A percentile compares a stretch with the other conserved stretches of the same genome.
These are phyloP conservation scores for Chesias legatella DNA, from an alignment of 2,888 invertebrate genomes.

Conservation along the genomic window DNA sequence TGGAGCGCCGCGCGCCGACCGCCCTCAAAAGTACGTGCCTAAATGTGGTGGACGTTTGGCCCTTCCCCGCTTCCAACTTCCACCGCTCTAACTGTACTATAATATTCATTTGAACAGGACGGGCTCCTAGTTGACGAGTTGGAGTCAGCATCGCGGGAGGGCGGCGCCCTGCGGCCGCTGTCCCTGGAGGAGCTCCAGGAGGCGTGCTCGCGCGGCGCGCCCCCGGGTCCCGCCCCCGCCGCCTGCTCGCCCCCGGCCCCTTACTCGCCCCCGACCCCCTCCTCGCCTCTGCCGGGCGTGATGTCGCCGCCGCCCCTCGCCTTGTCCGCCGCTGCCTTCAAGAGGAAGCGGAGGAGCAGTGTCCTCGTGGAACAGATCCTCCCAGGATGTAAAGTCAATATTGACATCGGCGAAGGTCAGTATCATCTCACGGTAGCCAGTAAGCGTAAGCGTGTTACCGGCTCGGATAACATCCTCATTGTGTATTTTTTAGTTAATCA, in stretches of 20 bases:
- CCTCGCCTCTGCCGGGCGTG: constrained; percentile 23
- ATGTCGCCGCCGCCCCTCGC: constrained; percentile 23
- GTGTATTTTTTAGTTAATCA: too few relatives aligned
- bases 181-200: constrained; percentile 60
- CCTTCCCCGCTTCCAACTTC: too few relatives aligned
- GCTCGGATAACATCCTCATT: too few relatives aligned
- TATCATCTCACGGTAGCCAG: too few relatives aligned
- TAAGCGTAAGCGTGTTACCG: too few relatives aligned
- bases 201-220: constrained; percentile 49
- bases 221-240: constrained; percentile 25
- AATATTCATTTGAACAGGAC: too few relatives aligned
- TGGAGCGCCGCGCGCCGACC: too few relatives aligned
- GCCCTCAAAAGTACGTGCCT: too few relatives aligned
- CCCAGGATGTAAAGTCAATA: constrained; percentile 25
- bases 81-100: too few relatives aligned
- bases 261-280: constrained; percentile 19
- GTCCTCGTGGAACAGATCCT: constrained; percentile 28
- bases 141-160: too few relatives aligned
- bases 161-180: constrained; percentile 38
- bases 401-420: constrained; percentile 41
- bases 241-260: constrained; percentile 10
- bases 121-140: constrained; percentile 59
- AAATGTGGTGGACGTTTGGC: too few relatives aligned
- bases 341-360: constrained; percentile 43
- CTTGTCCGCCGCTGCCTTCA: constrained; percentile 21